A percentile compares a stretch with the other conserved stretches of the same genome.
Conservation (phyloP, 2,113 vertebrate genomes). For the Trematocara marginatum region DNA sequence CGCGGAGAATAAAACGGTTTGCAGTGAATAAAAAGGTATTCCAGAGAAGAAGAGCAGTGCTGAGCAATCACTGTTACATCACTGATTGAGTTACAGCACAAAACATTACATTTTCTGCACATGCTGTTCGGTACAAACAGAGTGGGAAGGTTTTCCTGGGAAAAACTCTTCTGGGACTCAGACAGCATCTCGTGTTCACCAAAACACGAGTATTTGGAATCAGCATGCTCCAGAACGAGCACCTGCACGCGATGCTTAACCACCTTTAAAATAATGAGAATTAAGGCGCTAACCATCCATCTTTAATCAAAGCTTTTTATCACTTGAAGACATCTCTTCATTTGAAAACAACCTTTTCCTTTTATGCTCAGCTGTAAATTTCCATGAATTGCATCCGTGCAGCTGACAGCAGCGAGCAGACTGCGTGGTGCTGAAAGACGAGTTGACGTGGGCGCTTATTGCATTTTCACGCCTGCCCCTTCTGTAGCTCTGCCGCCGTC, state of each 20-base stretch:
- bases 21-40: no score
- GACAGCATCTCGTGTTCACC: background rate
- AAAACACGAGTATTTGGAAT: background rate
- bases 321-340: background rate
- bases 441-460: background rate
- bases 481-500: slow-evolving; percentile 28
- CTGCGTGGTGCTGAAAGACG: background rate
- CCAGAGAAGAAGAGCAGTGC: no score
- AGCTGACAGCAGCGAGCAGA: background rate
- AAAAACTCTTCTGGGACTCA: background rate
- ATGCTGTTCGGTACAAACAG: background rate
- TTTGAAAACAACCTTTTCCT: background rate
- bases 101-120: background rate
- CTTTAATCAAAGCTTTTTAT: background rate
- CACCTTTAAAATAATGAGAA: background rate
- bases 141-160: background rate
- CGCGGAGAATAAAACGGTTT: no score
- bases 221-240: background rate
- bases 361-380: background rate
- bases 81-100: background rate
- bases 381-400: background rate
- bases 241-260: background rate
- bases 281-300: background rate
- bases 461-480: background rate
- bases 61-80: no score